These are phyloP conservation scores for Miniopterus natalensis DNA, from an alignment of 2,113 vertebrate genomes.

Conservation along the genomic window DNA sequence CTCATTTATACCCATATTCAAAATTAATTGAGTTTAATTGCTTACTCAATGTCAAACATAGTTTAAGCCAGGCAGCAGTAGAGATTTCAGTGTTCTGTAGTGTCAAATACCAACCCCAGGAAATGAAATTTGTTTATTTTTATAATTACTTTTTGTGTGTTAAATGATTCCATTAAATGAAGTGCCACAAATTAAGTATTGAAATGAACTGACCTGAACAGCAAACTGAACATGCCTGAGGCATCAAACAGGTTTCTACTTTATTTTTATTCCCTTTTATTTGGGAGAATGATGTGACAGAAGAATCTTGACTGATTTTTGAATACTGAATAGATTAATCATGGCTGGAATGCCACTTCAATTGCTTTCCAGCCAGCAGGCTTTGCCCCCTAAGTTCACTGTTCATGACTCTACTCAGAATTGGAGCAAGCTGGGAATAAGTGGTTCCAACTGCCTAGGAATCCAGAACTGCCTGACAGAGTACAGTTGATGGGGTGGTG, in stretches of 20 bases:
- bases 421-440: background rate
- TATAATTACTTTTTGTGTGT: conserved; percentile 86
- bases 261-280: conserved; percentile 87
- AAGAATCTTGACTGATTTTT: conserved; percentile 86
- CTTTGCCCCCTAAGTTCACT: conserved; percentile 76
- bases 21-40: conserved; percentile 73
- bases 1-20: conserved; percentile 44
- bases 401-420: conserved; percentile 55
- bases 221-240: conserved; percentile 85
- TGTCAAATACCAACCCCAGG: conserved; percentile 80
- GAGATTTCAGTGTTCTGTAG: conserved; percentile 76
- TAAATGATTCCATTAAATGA: conserved; percentile 87
- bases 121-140: conserved; percentile 81
- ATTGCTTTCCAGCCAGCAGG: conserved; percentile 77
- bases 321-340: conserved; percentile 89
- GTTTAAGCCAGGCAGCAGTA: conserved; percentile 57
- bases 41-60: conserved; percentile 44
- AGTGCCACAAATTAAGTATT: conserved; percentile 84
- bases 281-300: conserved; percentile 84
- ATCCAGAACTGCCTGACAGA: background rate
- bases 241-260: conserved; percentile 86
- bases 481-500: background rate
- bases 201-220: conserved; percentile 90
- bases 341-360: conserved; percentile 85
- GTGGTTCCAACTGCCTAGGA: background rate